Base-by-base conservation (phyloP, 2,113 vertebrate species). In the Forbesichthys agassizii region DNA sequence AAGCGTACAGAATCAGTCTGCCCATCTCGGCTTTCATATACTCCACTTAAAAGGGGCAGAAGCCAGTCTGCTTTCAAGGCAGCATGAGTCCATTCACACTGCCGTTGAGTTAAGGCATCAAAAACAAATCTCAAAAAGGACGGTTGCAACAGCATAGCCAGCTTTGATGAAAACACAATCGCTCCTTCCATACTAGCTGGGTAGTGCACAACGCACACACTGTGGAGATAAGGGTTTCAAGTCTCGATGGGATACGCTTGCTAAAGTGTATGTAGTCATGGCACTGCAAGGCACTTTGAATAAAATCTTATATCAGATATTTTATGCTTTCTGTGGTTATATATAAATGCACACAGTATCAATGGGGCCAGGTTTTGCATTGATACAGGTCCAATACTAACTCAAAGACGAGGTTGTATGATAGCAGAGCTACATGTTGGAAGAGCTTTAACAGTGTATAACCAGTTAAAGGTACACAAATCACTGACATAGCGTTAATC, bases 61-160 rank as follows among this genome's bases (percentile, higher is more conserved):
- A 77, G 76, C 77, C 49, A 66, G 78, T 68, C 66, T 74, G 80
- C 81, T 84, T 88, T 84, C 86, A 86, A 89, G 83, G 76, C 75
- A 82, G 69, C 84, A 42, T 88, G 76, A 88, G 84, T 84, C 75
- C 73, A 66, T 80, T 81, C 27, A 62, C 72, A 27, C 27, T 72
- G 81, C 69, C 82, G 69, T 74, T 52, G 5, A 75, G 79, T 61
- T 48, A 69, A 68, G 65, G 80, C 81, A 86, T 86, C 83, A 82
- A 83, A 88, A 75, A 70, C 73, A 65, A 76, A 79, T 54, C 77
- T 66, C 56, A 83, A 78, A 80, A 86, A 84, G 80, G 67, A 80
- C 65, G 69, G 73, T 68, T 80, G 76, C 81, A 9, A 76, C 76
- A 84, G 75, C 64, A 73, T 86, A 69, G 16, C 64, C 48, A 66